Conservation (phyloP, 2,888 invertebrate genomes). For the Polymixis flavicincta region DNA sequence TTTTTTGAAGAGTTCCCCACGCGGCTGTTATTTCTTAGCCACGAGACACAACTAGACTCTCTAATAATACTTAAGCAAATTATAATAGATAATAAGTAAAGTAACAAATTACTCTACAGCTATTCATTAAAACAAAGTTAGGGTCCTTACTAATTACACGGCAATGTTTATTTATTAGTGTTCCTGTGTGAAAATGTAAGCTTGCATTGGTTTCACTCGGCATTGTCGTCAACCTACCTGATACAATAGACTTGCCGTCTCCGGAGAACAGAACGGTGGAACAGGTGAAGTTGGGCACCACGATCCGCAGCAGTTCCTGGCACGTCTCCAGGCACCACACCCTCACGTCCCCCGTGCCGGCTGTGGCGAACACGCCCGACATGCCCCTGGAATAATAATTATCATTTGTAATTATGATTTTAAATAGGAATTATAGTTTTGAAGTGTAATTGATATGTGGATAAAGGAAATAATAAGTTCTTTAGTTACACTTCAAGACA, state of each 20-base stretch:
- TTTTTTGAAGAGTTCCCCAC: too few relatives aligned
- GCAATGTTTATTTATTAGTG: too few relatives aligned
- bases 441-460: too few relatives aligned
- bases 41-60: too few relatives aligned
- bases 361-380: conserved; percentile 96
- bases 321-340: conserved; percentile 95
- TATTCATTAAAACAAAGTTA: too few relatives aligned
- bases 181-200: neutral
- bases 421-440: neutral
- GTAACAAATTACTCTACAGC: too few relatives aligned
- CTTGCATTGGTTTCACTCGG: neutral
- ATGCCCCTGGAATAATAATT: conserved; percentile 90
- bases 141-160: too few relatives aligned
- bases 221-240: conserved; percentile 88
- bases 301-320: conserved; percentile 95
- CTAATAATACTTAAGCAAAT: too few relatives aligned
- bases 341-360: conserved; percentile 95
- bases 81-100: too few relatives aligned
- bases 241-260: conserved; percentile 95
- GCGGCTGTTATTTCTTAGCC: too few relatives aligned
- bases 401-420: neutral
- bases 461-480: too few relatives aligned
- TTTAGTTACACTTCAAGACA: too few relatives aligned
- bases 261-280: conserved; percentile 94
- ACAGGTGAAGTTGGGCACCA: conserved; percentile 97